These are phyloP conservation scores for Entomobrya proxima DNA, from an alignment of 2,888 invertebrate genomes.

Conservation along the genomic window DNA sequence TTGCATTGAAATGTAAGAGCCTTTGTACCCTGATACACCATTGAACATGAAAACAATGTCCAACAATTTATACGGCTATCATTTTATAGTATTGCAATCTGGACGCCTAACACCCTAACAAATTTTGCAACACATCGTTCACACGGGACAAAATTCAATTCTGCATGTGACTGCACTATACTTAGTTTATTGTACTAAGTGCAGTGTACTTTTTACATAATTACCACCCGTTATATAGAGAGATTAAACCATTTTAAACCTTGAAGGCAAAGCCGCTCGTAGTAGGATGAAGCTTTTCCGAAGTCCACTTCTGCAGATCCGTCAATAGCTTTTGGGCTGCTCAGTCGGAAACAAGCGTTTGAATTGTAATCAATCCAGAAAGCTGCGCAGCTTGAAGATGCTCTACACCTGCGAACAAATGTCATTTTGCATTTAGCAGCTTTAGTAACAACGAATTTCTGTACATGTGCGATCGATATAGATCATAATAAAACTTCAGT, in stretches of 20 bases:
- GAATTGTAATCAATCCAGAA: conserved; percentile 75
- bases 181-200: too few relatives aligned
- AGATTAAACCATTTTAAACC: conserved; percentile 52
- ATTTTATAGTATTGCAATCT: too few relatives aligned
- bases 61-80: too few relatives aligned
- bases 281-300: conserved; percentile 71
- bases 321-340: conserved; percentile 69
- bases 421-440: not conserved
- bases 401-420: conserved; percentile 70
- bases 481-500: not conserved
- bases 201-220: not conserved
- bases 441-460: not conserved
- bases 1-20: too few relatives aligned
- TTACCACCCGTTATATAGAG: too few relatives aligned
- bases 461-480: not conserved
- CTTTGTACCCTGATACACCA: too few relatives aligned
- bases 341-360: conserved; percentile 71
- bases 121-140: too few relatives aligned
- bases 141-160: too few relatives aligned
- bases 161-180: not conserved
- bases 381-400: conserved; percentile 74
- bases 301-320: conserved; percentile 69
- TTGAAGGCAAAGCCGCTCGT: conserved; percentile 74
- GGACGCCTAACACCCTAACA: too few relatives aligned
- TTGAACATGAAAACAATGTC: too few relatives aligned